These are phyloP conservation scores for Pollenia amentaria DNA, from an alignment of 2,888 invertebrate species.

Conservation along the genomic window DNA sequence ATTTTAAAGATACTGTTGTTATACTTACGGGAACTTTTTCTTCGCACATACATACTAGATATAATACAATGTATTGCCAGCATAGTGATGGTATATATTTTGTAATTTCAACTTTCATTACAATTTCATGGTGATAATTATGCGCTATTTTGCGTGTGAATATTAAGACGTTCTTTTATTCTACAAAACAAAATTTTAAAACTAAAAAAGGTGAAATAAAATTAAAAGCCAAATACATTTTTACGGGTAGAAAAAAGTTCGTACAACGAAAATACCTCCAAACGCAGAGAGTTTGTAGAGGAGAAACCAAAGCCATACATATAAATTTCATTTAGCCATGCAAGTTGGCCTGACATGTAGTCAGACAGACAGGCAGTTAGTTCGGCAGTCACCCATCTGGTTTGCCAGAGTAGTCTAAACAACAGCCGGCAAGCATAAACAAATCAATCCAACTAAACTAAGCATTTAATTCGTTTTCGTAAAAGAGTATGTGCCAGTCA, in stretches of 20 bases:
- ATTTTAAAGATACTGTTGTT: slow-evolving; percentile 18
- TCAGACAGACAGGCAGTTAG: not conserved
- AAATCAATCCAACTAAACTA: slow-evolving; percentile 19
- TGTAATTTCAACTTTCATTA: not conserved
- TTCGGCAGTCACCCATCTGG: not conserved
- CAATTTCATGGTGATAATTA: slow-evolving; percentile 49
- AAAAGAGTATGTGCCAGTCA: not conserved
- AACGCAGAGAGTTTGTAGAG: slow-evolving; percentile 20
- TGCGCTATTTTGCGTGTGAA: too few species aligned
- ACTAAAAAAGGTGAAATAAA: slow-evolving; percentile 19
- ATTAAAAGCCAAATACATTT: not conserved
- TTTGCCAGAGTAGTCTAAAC: slow-evolving; percentile 4
- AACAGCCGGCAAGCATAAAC: slow-evolving; percentile 16
- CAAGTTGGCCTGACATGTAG: slow-evolving; percentile 30
- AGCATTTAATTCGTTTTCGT: slow-evolving; percentile 1
- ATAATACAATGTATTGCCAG: not conserved
- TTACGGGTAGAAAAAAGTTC: not conserved
- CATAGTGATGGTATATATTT: not conserved
- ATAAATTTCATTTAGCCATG: slow-evolving; percentile 60
- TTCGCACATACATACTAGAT: not conserved
- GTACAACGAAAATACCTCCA: slow-evolving; percentile 22
- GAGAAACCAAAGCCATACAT: slow-evolving; percentile 62
- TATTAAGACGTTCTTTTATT: not conserved
- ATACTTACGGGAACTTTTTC: not conserved
- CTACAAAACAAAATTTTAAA: not conserved